Evolutionary conservation across 2,113 vertebrate species (phyloP), one percentile per base, ranked within the genome.

Genomic region (Nicator chloris): DNA sequence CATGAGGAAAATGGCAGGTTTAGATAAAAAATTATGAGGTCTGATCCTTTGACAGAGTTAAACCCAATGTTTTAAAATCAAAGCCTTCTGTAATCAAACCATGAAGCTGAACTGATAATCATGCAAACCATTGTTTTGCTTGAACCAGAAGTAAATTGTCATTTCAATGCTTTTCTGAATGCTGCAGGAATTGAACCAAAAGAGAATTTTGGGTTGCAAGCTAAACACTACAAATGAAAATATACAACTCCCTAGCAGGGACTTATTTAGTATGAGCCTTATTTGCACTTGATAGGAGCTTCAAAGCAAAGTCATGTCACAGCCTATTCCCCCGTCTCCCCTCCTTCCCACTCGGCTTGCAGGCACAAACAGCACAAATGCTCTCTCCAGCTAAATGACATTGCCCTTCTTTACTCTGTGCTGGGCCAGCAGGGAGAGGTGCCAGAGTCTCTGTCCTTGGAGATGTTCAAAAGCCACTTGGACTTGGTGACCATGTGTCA

Each of bases 81-180:
- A 71, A 53, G 53, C 37, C 85, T 75, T 72, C 50, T 59, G 59
- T 93, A 85, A 94, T 72, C 82, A 92, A 93, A 73, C 50, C 15
- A 27, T 37, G 39, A 95, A 95, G 30, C 59, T 92, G 79, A 92
- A 77, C 30, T 88, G 59, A 72, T 90, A 90, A 70, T 86, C 54
- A 65, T 47, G 54, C 71, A 92, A 90, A 65, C 63, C 21, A 13
- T 69, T 86, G 40, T 92, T 92, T 94, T 88, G 35, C 86, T 86
- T 90, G 79, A 94, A 82, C 56, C 64, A 92, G 79, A 95, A 93
- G 28, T 76, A 95, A 88, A 95, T 72, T 59, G n/a, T 80, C 42
- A 81, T 83, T 90, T 86, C 70, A 65, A 54, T 82, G 75, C 40
- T 80, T 93, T 87, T 79, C 63, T 93, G 50, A 80, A 54, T 27